Evolutionary conservation across 2,797 vertebrate genomes (phyloP).

Genomic region (Coracias cyanogaster): DNA sequence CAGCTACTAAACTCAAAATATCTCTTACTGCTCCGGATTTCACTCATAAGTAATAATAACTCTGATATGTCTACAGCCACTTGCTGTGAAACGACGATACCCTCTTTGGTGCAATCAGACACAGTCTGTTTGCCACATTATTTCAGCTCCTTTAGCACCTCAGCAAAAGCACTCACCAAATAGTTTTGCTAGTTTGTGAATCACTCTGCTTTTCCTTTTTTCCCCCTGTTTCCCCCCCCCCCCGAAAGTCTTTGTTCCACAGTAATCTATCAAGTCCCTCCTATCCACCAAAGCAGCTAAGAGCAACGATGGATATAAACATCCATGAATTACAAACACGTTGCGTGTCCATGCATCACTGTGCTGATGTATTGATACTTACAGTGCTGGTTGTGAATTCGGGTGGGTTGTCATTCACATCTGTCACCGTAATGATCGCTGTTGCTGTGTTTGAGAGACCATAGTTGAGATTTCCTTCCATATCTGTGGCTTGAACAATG

Average conservation of each 20-base stretch:
- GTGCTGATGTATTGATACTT: constrained; percentile 66
- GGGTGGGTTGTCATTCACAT: constrained; percentile 95
- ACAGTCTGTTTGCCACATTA: background rate
- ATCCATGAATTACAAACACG: background rate
- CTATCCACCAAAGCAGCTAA: background rate
- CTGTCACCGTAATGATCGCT: constrained; percentile 91
- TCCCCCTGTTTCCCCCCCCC: too few relatives aligned
- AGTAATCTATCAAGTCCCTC: background rate
- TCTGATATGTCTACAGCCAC: background rate
- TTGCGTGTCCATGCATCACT: background rate
- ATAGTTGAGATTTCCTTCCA: constrained; percentile 95
- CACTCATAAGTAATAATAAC: background rate
- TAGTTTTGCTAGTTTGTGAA: background rate
- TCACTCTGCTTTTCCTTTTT: background rate
- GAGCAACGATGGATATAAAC: background rate
- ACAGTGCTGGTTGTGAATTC: constrained; percentile 93
- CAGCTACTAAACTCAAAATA: background rate
- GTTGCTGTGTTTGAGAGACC: constrained; percentile 96
- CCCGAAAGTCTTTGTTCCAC: background rate
- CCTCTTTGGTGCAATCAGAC: background rate
- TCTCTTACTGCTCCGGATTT: background rate
- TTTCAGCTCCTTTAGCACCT: constrained; percentile 1
- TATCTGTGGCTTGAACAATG: constrained; percentile 94
- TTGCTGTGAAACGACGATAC: background rate
- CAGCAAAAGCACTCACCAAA: background rate